Evolutionary conservation across 2,113 vertebrate genomes (phyloP).

Genomic region (Pica pica): DNA sequence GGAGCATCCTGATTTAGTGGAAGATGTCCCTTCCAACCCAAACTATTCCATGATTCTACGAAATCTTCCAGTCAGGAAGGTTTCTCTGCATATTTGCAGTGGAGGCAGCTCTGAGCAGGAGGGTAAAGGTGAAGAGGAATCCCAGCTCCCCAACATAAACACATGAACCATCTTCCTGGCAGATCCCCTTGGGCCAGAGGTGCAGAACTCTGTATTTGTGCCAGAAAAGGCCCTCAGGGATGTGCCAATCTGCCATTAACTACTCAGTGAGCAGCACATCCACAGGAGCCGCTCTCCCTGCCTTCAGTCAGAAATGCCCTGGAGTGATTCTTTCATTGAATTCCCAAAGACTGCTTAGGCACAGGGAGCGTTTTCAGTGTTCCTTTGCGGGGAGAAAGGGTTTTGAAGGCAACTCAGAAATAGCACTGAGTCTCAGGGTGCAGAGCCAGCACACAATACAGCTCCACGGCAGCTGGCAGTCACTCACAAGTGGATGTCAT

Average conservation of each 20-base stretch:
- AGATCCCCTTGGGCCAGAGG: not conserved
- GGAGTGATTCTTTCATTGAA: not conserved
- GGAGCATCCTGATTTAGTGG: not conserved
- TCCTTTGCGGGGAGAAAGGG: not conserved
- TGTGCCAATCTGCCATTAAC: not conserved
- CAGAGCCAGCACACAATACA: not conserved
- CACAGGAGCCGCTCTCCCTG: not conserved
- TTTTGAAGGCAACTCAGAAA: constrained; percentile 6
- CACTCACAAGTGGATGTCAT: not conserved
- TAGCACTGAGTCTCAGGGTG: not conserved
- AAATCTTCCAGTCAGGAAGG: not conserved
- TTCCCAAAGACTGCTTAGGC: not conserved
- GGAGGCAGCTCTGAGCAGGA: not conserved
- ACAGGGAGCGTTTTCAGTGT: not conserved
- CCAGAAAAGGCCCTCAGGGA: not conserved
- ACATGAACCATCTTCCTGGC: not conserved
- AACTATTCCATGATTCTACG: rapidly evolving
- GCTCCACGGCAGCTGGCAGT: not conserved
- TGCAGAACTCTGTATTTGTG: not conserved
- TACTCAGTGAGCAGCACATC: not conserved
- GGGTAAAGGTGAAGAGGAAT: not conserved
- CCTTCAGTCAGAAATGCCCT: not conserved
- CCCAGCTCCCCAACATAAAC: not conserved
- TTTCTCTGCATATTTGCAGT: not conserved
- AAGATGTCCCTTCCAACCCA: not conserved